Evolutionary conservation across 2,797 vertebrate species (phyloP).

Genomic region (Urophycis tenuis): DNA sequence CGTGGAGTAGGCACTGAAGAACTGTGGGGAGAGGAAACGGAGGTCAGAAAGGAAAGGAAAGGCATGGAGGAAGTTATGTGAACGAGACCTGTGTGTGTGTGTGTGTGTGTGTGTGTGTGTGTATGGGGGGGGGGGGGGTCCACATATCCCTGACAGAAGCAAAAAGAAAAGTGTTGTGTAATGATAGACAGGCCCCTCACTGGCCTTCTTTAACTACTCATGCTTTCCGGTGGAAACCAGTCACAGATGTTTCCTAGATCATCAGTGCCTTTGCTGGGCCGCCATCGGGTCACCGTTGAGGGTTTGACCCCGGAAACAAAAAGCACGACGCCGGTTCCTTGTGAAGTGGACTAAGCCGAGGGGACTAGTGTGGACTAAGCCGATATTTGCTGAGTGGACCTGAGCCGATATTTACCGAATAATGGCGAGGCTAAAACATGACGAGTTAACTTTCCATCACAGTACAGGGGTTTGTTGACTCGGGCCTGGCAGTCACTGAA

Average conservation of each 20-base stretch:
- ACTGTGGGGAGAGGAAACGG: constrained; percentile 65
- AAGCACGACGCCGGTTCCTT: background rate
- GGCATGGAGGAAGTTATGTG: constrained; percentile 14
- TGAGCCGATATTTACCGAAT: background rate
- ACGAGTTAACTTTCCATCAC: background rate
- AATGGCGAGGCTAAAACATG: background rate
- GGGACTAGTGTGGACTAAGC: too few relatives aligned
- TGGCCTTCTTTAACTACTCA: constrained; percentile 39
- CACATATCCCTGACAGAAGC: constrained; percentile 32
- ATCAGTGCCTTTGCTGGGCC: background rate
- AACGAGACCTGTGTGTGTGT: too few relatives aligned
- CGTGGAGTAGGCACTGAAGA: constrained; percentile 81
- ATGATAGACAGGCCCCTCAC: constrained; percentile 23
- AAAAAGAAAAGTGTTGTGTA: constrained; percentile 28
- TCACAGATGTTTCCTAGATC: constrained; percentile 49
- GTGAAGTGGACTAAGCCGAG: background rate
- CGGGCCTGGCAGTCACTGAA: too few relatives aligned
- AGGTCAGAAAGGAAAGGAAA: background rate
- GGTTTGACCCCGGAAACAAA: background rate
- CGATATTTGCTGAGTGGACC: background rate
- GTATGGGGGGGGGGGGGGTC: constrained; percentile 14
- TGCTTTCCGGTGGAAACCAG: constrained; percentile 55
- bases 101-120: too few relatives aligned
- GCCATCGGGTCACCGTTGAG: background rate
- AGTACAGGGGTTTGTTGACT: background rate